Evolutionary conservation across 2,888 invertebrate genomes (phyloP).

Genomic region (Drosophila phalerata): DNA sequence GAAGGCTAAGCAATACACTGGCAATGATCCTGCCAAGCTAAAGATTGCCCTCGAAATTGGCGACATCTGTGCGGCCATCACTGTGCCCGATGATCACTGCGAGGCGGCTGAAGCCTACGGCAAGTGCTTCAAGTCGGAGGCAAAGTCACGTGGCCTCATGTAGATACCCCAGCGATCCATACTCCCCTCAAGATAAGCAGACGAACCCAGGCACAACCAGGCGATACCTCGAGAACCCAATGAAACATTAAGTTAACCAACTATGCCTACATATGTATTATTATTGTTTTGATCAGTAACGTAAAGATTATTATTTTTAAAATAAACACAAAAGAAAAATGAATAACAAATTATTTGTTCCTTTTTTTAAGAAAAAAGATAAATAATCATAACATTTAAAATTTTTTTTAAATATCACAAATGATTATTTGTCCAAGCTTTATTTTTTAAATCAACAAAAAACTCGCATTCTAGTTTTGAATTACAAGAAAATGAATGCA

Average conservation of each 20-base stretch:
- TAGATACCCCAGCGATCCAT: conserved; percentile 12
- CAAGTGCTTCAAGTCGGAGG: conserved; percentile 68
- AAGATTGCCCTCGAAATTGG: conserved; percentile 65
- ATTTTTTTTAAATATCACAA: no score
- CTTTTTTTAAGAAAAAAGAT: no score
- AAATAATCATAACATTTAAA: no score
- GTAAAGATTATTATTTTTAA: background rate
- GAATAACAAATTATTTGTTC: no score
- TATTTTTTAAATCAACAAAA: background rate
- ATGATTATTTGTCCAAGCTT: no score
- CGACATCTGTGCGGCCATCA: conserved; percentile 57
- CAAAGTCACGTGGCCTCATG: conserved; percentile 61
- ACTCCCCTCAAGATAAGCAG: background rate
- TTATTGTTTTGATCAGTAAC: background rate
- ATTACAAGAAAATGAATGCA: background rate
- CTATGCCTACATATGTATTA: conserved; percentile 1
- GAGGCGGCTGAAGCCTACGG: conserved; percentile 80
- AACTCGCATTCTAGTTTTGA: no score
- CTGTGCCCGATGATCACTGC: conserved; percentile 72
- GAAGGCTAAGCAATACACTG: conserved; percentile 59
- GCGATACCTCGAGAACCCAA: background rate
- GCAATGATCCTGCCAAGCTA: conserved; percentile 66
- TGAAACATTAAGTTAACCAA: background rate
- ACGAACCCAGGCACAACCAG: background rate
- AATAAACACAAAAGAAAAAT: background rate